Evolutionary conservation across 2,797 vertebrate species (phyloP).

Genomic region (Cheirogaleus major): DNA sequence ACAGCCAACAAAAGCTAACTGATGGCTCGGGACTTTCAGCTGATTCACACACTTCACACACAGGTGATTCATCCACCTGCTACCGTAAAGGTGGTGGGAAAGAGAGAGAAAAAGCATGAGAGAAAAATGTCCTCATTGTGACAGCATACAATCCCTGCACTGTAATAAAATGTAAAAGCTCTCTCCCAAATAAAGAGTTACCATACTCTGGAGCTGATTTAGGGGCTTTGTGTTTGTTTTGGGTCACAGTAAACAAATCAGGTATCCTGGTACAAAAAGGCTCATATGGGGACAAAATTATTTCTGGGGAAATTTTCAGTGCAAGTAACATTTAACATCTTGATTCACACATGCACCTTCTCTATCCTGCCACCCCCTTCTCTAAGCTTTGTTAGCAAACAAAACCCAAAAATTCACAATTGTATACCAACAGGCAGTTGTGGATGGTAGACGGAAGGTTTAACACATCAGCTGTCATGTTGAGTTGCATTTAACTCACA

Average conservation of each 20-base stretch:
- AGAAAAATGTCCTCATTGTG: background rate
- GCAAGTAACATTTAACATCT: background rate
- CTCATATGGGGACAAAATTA: background rate
- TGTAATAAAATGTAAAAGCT: background rate
- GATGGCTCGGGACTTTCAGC: background rate
- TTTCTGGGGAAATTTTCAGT: background rate
- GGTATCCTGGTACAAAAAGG: background rate
- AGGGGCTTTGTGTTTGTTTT: background rate
- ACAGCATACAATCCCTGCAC: background rate
- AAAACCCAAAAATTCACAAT: background rate
- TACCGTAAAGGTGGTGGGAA: background rate
- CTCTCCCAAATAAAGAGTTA: background rate
- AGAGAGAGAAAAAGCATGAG: fast-evolving
- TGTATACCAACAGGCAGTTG: background rate
- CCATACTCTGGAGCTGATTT: background rate
- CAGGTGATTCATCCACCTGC: background rate
- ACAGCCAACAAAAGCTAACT: background rate
- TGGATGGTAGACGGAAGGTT: background rate
- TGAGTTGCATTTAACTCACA: too few species aligned
- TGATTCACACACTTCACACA: background rate
- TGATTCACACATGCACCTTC: background rate
- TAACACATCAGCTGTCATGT: too few species aligned
- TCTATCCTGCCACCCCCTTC: background rate
- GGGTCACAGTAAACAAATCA: background rate
- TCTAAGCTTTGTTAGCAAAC: background rate